phyloP scores from a whole-genome alignment of 2,888 invertebrate genomes.

The Liodrosophila aerea region DNA sequence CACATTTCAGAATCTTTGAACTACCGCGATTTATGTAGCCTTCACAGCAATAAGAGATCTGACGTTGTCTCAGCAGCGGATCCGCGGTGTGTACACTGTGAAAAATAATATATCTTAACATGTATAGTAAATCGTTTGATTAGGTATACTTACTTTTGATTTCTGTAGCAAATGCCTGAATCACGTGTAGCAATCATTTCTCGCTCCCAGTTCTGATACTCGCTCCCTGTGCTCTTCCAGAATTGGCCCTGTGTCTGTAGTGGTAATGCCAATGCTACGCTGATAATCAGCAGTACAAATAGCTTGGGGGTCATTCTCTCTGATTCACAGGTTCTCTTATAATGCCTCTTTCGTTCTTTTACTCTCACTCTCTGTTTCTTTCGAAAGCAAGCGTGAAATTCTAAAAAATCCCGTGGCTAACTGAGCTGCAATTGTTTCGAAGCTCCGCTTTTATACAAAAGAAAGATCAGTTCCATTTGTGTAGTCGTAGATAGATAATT shows the following conservation, averaged over 20 bases:
- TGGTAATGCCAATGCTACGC: slow-evolving; percentile 29
- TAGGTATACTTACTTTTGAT: slow-evolving; percentile 74
- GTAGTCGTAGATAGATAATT: slow-evolving; percentile 27
- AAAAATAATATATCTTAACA: slow-evolving; percentile 12
- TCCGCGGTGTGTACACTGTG: slow-evolving; percentile 59
- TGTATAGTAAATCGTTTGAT: not conserved
- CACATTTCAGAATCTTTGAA: slow-evolving; percentile 82
- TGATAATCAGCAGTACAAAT: slow-evolving; percentile 33
- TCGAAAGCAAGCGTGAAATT: not conserved
- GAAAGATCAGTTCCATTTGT: slow-evolving; percentile 8
- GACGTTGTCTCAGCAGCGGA: slow-evolving; percentile 83
- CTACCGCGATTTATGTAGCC: slow-evolving; percentile 86
- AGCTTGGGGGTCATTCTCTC: slow-evolving; percentile 37
- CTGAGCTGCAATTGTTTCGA: slow-evolving; percentile 28
- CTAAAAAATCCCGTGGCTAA: slow-evolving; percentile 13
- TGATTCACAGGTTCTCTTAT: not conserved
- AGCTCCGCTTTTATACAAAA: slow-evolving; percentile 45
- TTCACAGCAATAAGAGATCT: slow-evolving; percentile 87
- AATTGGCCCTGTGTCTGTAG: slow-evolving; percentile 57
- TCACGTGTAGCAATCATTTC: slow-evolving; percentile 64
- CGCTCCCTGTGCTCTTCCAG: slow-evolving; percentile 57
- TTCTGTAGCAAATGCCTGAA: slow-evolving; percentile 80
- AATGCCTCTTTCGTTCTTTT: not conserved
- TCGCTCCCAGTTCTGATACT: slow-evolving; percentile 57
- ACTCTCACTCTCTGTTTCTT: slow-evolving; percentile 1